Conservation (phyloP, 2,888 invertebrate species). For the Helicoverpa assulta region DNA sequence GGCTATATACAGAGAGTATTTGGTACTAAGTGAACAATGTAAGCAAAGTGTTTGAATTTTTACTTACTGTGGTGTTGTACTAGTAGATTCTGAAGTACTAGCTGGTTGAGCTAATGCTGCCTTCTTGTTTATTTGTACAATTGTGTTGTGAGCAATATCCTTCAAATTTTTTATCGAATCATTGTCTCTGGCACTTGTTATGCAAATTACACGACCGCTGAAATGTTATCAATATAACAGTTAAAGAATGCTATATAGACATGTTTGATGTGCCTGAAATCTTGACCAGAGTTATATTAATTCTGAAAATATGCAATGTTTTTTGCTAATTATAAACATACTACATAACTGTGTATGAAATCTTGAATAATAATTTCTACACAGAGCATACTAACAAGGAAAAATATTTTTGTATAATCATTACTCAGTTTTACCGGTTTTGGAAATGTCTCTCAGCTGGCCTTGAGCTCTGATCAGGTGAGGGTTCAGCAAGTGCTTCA, state of each 20-base stretch:
- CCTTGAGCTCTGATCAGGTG: constrained; percentile 92
- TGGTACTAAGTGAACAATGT: too few species aligned
- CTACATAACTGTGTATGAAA: too few species aligned
- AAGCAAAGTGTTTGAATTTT: too few species aligned
- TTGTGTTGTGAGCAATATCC: constrained; percentile 95
- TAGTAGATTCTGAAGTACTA: constrained; percentile 70
- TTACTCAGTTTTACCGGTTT: constrained; percentile 73
- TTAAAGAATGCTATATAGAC: too few species aligned
- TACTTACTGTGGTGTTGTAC: constrained; percentile 73
- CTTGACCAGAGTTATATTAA: too few species aligned
- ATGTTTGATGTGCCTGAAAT: too few species aligned
- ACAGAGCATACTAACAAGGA: too few species aligned
- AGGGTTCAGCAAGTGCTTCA: constrained; percentile 95
- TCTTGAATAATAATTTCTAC: too few species aligned
- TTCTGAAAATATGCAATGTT: too few species aligned
- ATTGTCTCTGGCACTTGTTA: constrained; percentile 97
- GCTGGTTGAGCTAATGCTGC: constrained; percentile 70
- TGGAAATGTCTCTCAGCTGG: constrained; percentile 80
- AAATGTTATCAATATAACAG: constrained; percentile 76
- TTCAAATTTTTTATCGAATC: constrained; percentile 96
- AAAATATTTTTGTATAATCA: too few species aligned
- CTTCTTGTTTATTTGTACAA: constrained; percentile 94
- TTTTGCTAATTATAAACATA: too few species aligned
- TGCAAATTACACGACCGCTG: constrained; percentile 96
- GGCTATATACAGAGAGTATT: too few species aligned